These are phyloP conservation scores for Griposia aprilina DNA, from an alignment of 2,888 invertebrate genomes.

Conservation along the genomic window DNA sequence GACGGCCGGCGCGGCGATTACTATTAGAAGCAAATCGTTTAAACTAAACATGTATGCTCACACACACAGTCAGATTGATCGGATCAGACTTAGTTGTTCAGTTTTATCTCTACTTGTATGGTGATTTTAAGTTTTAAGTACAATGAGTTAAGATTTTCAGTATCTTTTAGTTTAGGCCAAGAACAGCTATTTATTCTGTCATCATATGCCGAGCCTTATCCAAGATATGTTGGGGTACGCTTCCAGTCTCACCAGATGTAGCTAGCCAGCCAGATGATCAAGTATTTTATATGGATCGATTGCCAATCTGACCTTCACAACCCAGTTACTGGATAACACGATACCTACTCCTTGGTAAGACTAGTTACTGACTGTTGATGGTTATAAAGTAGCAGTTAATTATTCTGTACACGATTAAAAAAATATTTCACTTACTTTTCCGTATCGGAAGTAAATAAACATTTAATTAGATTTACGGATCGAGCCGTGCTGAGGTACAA, in stretches of 20 bases:
- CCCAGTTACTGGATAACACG: neutral
- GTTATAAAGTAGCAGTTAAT: too few relatives aligned
- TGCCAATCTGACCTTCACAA: neutral
- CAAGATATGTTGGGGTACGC: neutral
- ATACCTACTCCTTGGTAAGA: neutral
- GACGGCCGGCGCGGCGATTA: neutral
- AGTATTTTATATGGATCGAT: neutral
- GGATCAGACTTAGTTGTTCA: neutral
- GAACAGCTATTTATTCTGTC: neutral
- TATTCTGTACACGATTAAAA: neutral
- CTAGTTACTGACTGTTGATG: neutral
- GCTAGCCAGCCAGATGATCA: neutral
- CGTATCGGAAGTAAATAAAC: constrained; percentile 37
- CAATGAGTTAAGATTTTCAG: neutral
- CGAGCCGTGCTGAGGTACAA: constrained; percentile 73
- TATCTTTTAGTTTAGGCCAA: neutral
- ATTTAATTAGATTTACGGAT: constrained; percentile 55
- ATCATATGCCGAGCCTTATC: neutral
- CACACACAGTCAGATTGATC: neutral
- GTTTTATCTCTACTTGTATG: neutral
- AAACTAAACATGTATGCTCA: neutral
- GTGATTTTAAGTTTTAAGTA: too few relatives aligned
- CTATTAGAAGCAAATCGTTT: neutral
- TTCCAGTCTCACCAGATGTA: neutral
- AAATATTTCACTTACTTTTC: constrained; percentile 35